Evolutionary conservation across 2,888 invertebrate genomes (phyloP).

Genomic region (Nymphalis urticae): DNA sequence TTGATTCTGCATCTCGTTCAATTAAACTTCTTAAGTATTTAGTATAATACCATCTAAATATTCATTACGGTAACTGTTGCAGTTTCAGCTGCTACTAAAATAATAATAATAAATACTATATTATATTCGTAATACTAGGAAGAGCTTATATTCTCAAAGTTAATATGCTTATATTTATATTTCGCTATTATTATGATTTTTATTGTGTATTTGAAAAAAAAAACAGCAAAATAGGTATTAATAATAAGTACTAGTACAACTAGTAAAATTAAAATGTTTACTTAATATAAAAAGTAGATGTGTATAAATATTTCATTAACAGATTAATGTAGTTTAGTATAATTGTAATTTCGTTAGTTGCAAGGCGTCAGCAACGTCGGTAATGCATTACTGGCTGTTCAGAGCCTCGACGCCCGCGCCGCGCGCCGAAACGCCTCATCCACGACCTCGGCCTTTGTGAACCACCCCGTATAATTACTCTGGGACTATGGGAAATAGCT

Average conservation of each 20-base stretch:
- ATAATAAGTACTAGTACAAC: no score
- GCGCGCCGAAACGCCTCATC: conserved; percentile 49
- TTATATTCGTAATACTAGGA: no score
- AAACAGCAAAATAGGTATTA: no score
- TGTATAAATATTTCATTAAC: conserved; percentile 3
- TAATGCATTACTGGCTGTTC: conserved; percentile 50
- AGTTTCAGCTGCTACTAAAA: background rate
- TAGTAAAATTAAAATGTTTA: no score
- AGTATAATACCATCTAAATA: conserved; percentile 11
- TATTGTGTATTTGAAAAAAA: no score
- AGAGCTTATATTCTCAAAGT: background rate
- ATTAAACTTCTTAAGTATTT: conserved; percentile 25
- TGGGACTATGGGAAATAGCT: conserved; percentile 76
- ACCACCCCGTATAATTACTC: conserved; percentile 71
- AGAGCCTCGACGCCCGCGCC: conserved; percentile 38
- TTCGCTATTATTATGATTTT: no score
- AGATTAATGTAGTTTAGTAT: background rate
- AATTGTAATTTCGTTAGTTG: conserved; percentile 19
- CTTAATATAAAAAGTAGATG: no score
- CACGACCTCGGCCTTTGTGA: conserved; percentile 63
- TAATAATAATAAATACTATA: background rate
- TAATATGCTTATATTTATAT: background rate
- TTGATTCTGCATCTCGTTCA: conserved; percentile 27
- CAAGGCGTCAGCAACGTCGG: conserved; percentile 41
- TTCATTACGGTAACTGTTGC: conserved; percentile 6